Percentiles rank a stretch among this genome's conserved stretches.
Conservation (phyloP, 2,113 vertebrate species). For the Pluvialis apricaria region DNA sequence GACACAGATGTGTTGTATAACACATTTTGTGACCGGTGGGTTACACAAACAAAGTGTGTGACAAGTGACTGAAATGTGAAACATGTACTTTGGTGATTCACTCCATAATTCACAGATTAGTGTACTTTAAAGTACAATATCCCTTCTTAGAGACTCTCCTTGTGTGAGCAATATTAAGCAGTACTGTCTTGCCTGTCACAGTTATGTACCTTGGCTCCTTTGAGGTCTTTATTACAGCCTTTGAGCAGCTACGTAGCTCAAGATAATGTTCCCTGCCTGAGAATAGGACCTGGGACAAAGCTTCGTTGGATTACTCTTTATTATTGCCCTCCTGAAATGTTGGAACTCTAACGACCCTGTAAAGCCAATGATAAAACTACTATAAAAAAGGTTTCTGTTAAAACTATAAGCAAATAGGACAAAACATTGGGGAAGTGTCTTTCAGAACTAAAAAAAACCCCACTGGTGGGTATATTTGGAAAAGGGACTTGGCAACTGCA, state of each 20-base stretch:
- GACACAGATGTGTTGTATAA: background rate
- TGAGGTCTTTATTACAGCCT: background rate
- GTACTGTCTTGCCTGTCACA: background rate
- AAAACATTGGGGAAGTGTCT: background rate
- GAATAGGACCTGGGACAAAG: background rate
- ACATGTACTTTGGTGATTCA: background rate
- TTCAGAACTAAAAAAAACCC: background rate
- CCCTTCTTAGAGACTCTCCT: background rate
- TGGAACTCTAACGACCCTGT: background rate
- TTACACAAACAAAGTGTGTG: background rate
- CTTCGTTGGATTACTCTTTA: background rate
- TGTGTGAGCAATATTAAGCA: background rate
- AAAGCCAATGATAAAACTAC: background rate
- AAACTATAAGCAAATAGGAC: background rate
- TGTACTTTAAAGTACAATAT: background rate
- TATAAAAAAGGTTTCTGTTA: no score
- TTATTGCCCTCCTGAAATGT: background rate
- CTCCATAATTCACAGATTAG: background rate
- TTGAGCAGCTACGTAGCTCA: background rate
- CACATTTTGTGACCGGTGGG: background rate
- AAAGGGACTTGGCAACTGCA: background rate
- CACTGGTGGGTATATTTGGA: background rate
- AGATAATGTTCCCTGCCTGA: background rate
- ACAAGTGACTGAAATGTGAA: constrained; percentile 12
- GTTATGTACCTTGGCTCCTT: background rate